Conservation (phyloP, 2,113 vertebrate species). For the Rhabdornis inornatus region DNA sequence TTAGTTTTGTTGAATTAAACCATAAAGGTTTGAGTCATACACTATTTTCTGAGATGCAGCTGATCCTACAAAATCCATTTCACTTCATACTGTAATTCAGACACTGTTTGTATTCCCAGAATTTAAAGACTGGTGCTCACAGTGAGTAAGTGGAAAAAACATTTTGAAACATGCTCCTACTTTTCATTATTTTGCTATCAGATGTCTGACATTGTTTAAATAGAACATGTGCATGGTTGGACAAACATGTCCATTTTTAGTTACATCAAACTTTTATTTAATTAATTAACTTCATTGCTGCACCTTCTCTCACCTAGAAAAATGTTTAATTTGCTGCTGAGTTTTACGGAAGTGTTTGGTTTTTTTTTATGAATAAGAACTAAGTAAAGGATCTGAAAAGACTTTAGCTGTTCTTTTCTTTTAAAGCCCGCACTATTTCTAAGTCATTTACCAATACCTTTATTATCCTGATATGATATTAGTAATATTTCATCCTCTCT, state of each 20-base stretch:
- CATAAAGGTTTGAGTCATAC: neutral
- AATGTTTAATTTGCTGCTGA: neutral
- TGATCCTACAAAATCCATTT: slow-evolving; percentile 10
- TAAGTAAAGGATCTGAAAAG: neutral
- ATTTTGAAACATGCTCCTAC: neutral
- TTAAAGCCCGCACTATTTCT: neutral
- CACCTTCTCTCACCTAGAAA: neutral
- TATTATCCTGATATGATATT: neutral
- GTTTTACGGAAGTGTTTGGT: neutral
- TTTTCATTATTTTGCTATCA: neutral
- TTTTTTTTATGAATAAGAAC: neutral
- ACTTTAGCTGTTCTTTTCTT: neutral
- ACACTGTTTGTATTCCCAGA: neutral
- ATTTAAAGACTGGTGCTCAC: neutral
- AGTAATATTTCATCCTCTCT: neutral
- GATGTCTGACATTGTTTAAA: neutral
- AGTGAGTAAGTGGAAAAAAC: neutral
- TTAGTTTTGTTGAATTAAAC: neutral
- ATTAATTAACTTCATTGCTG: neutral
- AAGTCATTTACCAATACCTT: neutral
- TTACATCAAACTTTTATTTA: neutral
- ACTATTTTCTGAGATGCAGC: neutral
- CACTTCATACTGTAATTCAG: neutral
- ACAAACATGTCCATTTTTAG: neutral
- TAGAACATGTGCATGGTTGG: neutral